Evolutionary conservation across 2,888 invertebrate species (phyloP).

Genomic region (Rhimphoctona megacephalus): DNA sequence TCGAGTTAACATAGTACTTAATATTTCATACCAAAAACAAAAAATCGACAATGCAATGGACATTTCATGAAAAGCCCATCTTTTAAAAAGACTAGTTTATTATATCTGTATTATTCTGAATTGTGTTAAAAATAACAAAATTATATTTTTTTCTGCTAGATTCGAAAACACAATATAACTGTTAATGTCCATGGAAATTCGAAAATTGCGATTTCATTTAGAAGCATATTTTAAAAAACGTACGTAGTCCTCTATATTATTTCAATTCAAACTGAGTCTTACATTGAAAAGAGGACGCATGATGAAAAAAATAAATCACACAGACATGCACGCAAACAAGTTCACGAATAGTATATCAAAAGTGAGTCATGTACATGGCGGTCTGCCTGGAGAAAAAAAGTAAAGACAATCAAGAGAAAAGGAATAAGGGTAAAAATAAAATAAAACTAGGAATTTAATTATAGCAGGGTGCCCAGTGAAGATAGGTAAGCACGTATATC

Average conservation of each 20-base stretch:
- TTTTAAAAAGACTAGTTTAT: not conserved
- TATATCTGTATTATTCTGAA: not conserved
- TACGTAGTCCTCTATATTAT: not conserved
- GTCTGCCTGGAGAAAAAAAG: slow-evolving; percentile 10
- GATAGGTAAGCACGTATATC: slow-evolving; percentile 63
- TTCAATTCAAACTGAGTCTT: not conserved
- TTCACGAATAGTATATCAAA: slow-evolving; percentile 25
- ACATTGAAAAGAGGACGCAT: not conserved
- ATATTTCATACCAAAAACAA: too few species aligned
- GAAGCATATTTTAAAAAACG: not conserved
- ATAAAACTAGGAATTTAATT: slow-evolving; percentile 62
- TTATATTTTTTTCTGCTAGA: not conserved
- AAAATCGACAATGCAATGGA: not conserved
- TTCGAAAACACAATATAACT: not conserved
- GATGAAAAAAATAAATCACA: slow-evolving; percentile 26
- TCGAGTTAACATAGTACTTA: not conserved
- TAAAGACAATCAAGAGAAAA: slow-evolving; percentile 7
- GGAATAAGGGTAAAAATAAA: slow-evolving; percentile 43
- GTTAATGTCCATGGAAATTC: not conserved
- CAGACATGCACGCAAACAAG: not conserved
- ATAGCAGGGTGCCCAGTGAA: slow-evolving; percentile 59
- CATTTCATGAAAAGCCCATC: not conserved
- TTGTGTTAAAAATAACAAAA: not conserved
- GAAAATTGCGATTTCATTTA: not conserved
- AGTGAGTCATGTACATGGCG: slow-evolving; percentile 75